Percentiles rank a stretch among this genome's conserved stretches.
Conservation (phyloP, 2,797 vertebrate genomes). For the Dryobates pubescens region DNA sequence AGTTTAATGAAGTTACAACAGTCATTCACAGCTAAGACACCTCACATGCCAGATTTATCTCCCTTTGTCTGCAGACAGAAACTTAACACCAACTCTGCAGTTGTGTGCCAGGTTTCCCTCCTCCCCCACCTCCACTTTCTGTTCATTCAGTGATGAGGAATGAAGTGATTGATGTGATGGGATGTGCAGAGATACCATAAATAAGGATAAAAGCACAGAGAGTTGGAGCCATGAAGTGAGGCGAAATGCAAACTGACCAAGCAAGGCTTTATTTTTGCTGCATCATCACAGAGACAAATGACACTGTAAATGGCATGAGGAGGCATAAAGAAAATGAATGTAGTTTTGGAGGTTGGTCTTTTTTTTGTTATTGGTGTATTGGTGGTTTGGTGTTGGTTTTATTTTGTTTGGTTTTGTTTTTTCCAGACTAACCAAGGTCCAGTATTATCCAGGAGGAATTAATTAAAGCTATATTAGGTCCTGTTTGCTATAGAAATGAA, state of each 20-base stretch:
- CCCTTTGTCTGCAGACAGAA: neutral
- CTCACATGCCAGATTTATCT: constrained; percentile 24
- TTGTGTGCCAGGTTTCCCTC: neutral
- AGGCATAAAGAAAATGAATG: neutral
- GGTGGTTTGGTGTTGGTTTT: no score
- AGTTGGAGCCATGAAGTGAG: neutral
- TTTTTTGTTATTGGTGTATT: no score
- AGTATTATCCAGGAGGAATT: neutral
- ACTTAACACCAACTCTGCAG: neutral
- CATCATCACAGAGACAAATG: constrained; percentile 21
- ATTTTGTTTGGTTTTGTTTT: no score
- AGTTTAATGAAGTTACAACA: constrained; percentile 30
- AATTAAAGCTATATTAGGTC: neutral
- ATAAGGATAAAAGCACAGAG: neutral
- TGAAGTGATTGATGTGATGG: neutral
- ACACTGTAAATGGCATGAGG: neutral
- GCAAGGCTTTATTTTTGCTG: constrained; percentile 24
- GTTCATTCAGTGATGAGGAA: neutral
- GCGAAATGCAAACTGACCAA: neutral
- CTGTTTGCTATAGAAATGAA: neutral
- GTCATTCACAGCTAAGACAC: neutral
- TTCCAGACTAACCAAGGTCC: neutral
- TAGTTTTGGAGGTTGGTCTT: neutral
- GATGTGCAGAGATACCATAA: neutral
- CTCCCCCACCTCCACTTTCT: neutral